Evolutionary conservation across 2,797 vertebrate species (phyloP), one percentile per base, ranked within the genome.

Genomic region (Urophycis tenuis): DNA sequence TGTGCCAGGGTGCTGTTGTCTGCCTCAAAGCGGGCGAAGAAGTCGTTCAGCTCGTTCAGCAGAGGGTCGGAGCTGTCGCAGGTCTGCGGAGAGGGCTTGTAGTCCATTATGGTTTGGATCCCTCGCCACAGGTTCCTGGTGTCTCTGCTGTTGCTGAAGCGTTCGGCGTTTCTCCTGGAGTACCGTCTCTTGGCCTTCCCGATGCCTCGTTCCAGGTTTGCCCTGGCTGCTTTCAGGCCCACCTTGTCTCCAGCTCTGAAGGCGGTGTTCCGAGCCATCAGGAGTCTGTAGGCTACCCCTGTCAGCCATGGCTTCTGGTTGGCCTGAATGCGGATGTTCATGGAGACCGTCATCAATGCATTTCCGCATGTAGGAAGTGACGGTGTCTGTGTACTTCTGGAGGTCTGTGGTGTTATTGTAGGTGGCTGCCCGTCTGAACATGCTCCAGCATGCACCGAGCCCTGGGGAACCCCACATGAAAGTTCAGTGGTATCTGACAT

Each of bases 281-380:
- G 34, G 25, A 72, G 34, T 6, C 17, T 17, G 19, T 32, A 22
- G 15, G 36, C 71, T 4, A 36, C 32, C 19, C 12, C 71, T 36
- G 33, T 72, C 71, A 72, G 22, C 19, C 71, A 72, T 35, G 71
- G 31, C 71, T 72, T 72, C 33, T 72, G 71, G 32, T 72, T 72
- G 17, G 32, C 33, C 31, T 15, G 71, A 7, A n/a, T n/a, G n/a
- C n/a, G n/a, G n/a, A n/a, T n/a, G n/a, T n/a, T n/a, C n/a, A n/a
- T n/a, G n/a, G n/a, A n/a, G n/a, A n/a, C n/a, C n/a, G n/a, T n/a
- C n/a, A n/a, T n/a, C n/a, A n/a, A n/a, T n/a, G n/a, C n/a, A n/a
- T n/a, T n/a, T n/a, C n/a, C n/a, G n/a, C n/a, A n/a, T n/a, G n/a
- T n/a, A n/a, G n/a, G n/a, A n/a, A n/a, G n/a, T n/a, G n/a, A n/a